Evolutionary conservation across 2,113 vertebrate genomes (phyloP).

Genomic region (Erythrocercus mccallii): DNA sequence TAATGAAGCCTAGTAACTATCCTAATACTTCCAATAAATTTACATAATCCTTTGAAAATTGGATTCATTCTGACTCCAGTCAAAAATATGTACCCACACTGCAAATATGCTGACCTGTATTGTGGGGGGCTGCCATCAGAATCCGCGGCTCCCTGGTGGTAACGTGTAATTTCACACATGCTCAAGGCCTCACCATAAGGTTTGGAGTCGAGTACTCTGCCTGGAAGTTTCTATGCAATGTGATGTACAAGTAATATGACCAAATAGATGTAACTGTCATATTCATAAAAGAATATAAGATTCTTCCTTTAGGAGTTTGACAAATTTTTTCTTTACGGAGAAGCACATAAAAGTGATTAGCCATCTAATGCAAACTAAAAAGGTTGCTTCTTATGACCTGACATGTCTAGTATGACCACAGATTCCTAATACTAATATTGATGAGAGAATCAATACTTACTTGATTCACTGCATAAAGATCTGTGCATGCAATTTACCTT

Average conservation of each 20-base stretch:
- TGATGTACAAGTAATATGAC: background rate
- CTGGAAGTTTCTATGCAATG: background rate
- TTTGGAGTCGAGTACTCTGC: background rate
- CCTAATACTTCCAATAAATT: background rate
- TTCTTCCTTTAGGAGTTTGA: background rate
- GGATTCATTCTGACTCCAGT: background rate
- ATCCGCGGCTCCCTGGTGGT: background rate
- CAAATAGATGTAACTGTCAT: background rate
- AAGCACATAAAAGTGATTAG: background rate
- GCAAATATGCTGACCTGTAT: background rate
- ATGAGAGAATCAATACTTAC: background rate
- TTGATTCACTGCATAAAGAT: background rate
- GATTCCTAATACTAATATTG: background rate
- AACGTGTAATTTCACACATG: background rate
- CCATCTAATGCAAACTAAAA: background rate
- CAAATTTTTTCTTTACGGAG: background rate
- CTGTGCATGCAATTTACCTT: background rate
- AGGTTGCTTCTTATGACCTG: background rate
- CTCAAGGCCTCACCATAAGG: accelerated
- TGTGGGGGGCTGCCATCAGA: background rate
- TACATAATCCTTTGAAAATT: background rate
- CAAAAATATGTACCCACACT: background rate
- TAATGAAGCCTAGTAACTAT: background rate
- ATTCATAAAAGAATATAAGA: background rate
- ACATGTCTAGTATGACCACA: background rate